Evolutionary conservation across 2,888 invertebrate genomes (phyloP).

Genomic region (Drosophila gaucha): DNA sequence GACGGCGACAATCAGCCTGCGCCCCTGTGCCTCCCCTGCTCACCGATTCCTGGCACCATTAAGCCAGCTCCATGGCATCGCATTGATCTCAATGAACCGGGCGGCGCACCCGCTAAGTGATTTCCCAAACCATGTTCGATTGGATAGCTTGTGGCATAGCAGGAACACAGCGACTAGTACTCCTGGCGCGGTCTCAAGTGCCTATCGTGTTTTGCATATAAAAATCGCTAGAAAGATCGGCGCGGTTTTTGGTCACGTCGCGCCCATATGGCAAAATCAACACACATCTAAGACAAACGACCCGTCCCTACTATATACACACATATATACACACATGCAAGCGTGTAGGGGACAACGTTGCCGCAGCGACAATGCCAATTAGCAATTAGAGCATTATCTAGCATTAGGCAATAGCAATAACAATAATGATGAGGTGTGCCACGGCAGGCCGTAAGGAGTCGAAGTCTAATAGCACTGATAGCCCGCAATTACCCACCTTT

Average conservation of each 20-base stretch:
- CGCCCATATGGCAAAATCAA: constrained; percentile 26
- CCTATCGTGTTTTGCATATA: constrained; percentile 43
- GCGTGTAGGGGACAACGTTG: not conserved
- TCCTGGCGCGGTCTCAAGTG: not conserved
- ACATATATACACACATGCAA: not conserved
- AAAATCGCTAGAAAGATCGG: constrained; percentile 28
- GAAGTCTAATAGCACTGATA: constrained; percentile 18
- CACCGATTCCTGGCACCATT: constrained; percentile 8
- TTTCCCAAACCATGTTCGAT: constrained; percentile 37
- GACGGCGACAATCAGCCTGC: constrained; percentile 24
- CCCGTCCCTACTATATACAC: not conserved
- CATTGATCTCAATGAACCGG: constrained; percentile 48
- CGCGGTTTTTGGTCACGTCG: constrained; percentile 25
- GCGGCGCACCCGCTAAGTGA: constrained; percentile 66
- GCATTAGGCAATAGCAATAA: constrained; percentile 41
- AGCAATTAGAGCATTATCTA: constrained; percentile 72
- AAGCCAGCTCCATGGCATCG: constrained; percentile 24
- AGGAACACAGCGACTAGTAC: not conserved
- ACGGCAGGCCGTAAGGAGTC: constrained; percentile 13
- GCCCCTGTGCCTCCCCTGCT: not conserved
- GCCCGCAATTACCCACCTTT: constrained; percentile 12
- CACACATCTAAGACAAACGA: constrained; percentile 23
- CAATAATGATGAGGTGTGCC: constrained; percentile 38
- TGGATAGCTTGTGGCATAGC: constrained; percentile 7
- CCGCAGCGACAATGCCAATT: constrained; percentile 50